Percentiles rank a stretch among this genome's conserved stretches.
Conservation (phyloP, 23 tunicate genomes). For the Ascidia mentula region DNA sequence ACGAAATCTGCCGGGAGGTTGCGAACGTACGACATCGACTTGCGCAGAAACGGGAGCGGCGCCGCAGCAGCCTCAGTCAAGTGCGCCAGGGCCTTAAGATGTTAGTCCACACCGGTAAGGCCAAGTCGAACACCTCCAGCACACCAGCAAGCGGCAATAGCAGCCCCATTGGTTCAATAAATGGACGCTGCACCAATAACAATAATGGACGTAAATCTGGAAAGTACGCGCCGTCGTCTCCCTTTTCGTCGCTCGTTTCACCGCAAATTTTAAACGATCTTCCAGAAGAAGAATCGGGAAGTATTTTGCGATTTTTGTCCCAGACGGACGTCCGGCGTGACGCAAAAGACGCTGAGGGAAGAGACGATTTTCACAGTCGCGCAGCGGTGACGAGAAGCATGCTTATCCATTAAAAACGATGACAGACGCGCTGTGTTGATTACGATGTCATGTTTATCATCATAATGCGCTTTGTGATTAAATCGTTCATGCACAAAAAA, state of each 20-base stretch:
- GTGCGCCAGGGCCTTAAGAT: conserved; percentile 72
- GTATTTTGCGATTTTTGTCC: conserved; percentile 1
- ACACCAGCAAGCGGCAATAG: conserved; percentile 20
- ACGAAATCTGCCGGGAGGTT: conserved; percentile 92
- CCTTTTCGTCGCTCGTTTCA: conserved; percentile 58
- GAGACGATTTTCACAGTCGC: conserved; percentile 6
- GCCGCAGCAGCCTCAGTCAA: conserved; percentile 80
- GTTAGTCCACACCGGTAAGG: conserved; percentile 75
- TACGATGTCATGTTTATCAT: too few relatives aligned
- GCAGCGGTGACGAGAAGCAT: background rate
- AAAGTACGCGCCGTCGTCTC: conserved; percentile 36
- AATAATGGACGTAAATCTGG: conserved; percentile 17
- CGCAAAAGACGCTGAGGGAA: background rate
- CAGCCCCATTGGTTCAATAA: conserved; percentile 35
- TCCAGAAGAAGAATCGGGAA: conserved; percentile 39
- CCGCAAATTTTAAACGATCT: conserved; percentile 60
- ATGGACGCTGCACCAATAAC: conserved; percentile 14
- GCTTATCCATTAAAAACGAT: background rate
- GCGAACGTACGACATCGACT: conserved; percentile 32
- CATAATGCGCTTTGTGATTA: too few relatives aligned
- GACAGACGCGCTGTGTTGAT: too few relatives aligned
- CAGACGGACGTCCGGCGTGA: background rate
- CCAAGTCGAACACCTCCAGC: conserved; percentile 30
- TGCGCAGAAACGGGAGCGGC: conserved; percentile 51
- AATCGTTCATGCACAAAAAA: too few relatives aligned